Conservation (phyloP, 2,888 invertebrate species). For the Salticus scenicus region DNA sequence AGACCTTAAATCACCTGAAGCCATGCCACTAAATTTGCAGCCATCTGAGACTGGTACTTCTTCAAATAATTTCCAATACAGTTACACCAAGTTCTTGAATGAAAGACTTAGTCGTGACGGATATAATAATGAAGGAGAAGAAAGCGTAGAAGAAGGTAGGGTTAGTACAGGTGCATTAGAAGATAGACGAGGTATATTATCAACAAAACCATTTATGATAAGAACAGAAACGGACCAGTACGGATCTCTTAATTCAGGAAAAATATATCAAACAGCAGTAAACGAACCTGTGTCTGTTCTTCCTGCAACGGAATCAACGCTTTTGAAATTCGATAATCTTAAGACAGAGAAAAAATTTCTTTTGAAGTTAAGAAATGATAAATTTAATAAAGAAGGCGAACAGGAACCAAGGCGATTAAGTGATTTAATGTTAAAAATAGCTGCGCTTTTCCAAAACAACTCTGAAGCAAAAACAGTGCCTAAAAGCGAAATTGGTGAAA, state of each 20-base stretch:
- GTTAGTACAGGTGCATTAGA: not conserved
- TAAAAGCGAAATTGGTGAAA: not conserved
- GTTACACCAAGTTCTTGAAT: conserved; percentile 55
- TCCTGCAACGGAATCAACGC: conserved; percentile 35
- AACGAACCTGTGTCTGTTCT: conserved; percentile 49
- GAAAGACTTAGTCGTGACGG: conserved; percentile 31
- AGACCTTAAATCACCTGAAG: conserved; percentile 17
- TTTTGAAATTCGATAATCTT: conserved; percentile 39
- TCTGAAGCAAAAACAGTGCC: not conserved
- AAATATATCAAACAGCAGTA: conserved; percentile 71
- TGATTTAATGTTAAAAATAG: conserved; percentile 40
- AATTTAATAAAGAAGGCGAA: conserved; percentile 3
- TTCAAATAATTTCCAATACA: conserved; percentile 54
- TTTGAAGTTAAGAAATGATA: not conserved
- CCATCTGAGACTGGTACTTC: conserved; percentile 15
- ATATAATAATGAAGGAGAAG: not conserved
- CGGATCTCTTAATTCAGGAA: conserved; percentile 70
- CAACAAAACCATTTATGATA: conserved; percentile 24
- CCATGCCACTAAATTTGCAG: not conserved
- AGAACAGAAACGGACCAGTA: conserved; percentile 55
- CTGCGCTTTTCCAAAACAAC: conserved; percentile 37
- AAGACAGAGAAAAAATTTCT: not conserved
- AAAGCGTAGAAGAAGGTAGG: not conserved
- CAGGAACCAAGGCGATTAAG: conserved; percentile 12
- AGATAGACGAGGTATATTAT: not conserved